phyloP scores from a whole-genome alignment of 2,113 vertebrate species.

The Megalops atlanticus region DNA sequence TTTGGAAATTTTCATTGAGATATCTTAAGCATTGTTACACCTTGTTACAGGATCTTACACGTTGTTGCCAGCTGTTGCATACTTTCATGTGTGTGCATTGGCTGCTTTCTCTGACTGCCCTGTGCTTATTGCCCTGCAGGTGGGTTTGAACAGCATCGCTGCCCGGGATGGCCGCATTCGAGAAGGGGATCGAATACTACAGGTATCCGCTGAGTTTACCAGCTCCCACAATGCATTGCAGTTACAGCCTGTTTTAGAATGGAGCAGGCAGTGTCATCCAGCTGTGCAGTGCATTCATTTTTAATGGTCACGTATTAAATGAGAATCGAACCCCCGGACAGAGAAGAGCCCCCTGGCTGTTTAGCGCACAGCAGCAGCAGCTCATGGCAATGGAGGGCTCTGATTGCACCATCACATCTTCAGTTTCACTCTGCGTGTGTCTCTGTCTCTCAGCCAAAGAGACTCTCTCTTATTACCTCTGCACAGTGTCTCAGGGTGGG shows the following conservation, averaged over 20 bases:
- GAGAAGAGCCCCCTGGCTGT: neutral
- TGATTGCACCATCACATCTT: no score
- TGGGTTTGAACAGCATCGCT: slow-evolving; percentile 90
- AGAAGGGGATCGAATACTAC: slow-evolving; percentile 91
- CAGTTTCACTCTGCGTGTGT: no score
- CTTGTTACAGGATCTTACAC: neutral
- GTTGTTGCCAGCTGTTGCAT: no score
- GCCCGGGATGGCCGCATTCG: slow-evolving; percentile 89
- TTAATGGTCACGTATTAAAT: neutral
- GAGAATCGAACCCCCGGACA: neutral
- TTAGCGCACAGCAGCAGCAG: no score
- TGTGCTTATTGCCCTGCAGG: slow-evolving; percentile 59
- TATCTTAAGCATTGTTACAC: neutral
- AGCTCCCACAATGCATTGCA: neutral
- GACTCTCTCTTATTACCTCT: slow-evolving; percentile 8
- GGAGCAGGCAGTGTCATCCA: neutral
- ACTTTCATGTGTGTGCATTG: no score
- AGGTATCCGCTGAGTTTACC: slow-evolving; percentile 65
- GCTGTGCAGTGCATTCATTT: neutral
- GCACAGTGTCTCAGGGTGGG: neutral
- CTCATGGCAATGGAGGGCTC: no score
- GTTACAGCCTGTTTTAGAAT: no score
- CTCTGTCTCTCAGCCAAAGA: no score
- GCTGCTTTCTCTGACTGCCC: neutral
- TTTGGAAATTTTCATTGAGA: neutral